phyloP scores from a whole-genome alignment of 2,113 vertebrate species.

The Equus przewalskii region DNA sequence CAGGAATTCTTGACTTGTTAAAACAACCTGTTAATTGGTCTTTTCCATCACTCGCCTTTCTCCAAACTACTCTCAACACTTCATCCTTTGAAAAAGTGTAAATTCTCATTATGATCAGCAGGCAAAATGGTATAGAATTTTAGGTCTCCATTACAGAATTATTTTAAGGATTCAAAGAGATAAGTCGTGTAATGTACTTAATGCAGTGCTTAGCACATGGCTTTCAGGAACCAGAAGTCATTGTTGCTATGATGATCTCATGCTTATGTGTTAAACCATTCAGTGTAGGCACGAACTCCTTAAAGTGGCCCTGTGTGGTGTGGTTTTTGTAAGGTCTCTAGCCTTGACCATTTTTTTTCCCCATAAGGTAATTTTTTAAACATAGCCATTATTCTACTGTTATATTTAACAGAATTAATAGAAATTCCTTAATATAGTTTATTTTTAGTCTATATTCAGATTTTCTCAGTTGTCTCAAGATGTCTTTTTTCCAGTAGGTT shows the following conservation, averaged over 20 bases:
- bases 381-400: not conserved
- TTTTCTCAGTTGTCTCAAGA: not conserved
- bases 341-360: not conserved
- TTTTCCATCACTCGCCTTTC: not conserved
- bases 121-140: constrained; percentile 14
- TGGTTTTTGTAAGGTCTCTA: constrained; percentile 22
- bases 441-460: not conserved
- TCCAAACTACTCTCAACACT: not conserved
- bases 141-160: not conserved
- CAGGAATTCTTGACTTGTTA: not conserved
- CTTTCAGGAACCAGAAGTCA: constrained; percentile 49
- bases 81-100: not conserved
- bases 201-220: not conserved
- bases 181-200: not conserved
- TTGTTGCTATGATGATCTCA: not conserved
- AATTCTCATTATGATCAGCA: constrained; percentile 25
- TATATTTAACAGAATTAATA: not conserved
- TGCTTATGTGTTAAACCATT: constrained; percentile 11
- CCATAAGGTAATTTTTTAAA: not conserved
- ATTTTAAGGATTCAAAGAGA: constrained; percentile 39
- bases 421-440: not conserved
- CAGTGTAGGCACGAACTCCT: not conserved
- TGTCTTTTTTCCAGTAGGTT: not conserved
- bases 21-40: not conserved
- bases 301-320: not conserved